Evolutionary conservation across 2,113 vertebrate genomes (phyloP).

Genomic region (Corvus moneduloides): DNA sequence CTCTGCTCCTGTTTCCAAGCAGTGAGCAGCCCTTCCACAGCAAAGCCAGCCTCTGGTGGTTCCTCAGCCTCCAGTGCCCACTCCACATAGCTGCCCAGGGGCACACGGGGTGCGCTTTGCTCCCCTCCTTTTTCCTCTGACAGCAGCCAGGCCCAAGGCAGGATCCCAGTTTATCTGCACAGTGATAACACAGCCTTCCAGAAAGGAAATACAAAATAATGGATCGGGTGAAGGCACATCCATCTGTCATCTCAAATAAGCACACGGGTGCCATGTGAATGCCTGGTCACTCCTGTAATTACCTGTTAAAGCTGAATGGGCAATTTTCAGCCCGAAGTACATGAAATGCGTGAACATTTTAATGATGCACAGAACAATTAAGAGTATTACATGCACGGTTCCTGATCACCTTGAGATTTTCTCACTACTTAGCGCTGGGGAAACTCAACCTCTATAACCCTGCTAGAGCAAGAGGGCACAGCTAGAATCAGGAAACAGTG

Average conservation of each 20-base stretch:
- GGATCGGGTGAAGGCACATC: background rate
- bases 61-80: background rate
- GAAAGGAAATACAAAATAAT: background rate
- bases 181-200: background rate
- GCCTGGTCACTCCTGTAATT: conserved; percentile 46
- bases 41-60: background rate
- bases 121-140: background rate
- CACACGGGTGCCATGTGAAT: background rate
- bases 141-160: background rate
- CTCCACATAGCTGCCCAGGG: accelerated
- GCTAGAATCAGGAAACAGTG: background rate
- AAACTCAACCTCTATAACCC: conserved; percentile 33
- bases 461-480: background rate
- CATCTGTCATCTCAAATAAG: conserved; percentile 43
- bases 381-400: conserved; percentile 26
- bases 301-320: conserved; percentile 48
- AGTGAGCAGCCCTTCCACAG: background rate
- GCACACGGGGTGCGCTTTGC: accelerated
- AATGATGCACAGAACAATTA: conserved; percentile 39
- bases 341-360: background rate
- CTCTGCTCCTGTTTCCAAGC: background rate
- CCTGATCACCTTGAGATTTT: conserved; percentile 23
- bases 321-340: conserved; percentile 3
- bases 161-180: background rate
- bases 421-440: background rate